These are phyloP conservation scores for Corythaeola cristata DNA, from an alignment of 2,113 vertebrate genomes.

Conservation along the genomic window DNA sequence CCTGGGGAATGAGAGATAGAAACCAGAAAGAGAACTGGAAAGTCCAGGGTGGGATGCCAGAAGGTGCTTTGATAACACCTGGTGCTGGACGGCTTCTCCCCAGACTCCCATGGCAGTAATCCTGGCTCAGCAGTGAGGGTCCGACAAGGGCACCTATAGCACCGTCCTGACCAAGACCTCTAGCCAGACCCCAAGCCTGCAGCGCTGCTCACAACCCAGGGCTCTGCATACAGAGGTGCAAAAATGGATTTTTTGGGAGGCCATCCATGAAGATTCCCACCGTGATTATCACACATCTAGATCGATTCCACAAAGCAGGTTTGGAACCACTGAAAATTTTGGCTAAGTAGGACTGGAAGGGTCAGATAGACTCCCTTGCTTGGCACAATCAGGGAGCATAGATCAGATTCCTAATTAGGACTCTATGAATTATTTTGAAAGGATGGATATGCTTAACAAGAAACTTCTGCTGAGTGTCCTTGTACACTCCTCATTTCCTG, in stretches of 20 bases:
- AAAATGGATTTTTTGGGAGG: background rate
- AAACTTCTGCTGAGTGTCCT: background rate
- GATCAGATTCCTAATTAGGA: background rate
- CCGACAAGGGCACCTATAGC: fast-evolving
- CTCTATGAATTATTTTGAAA: conserved; percentile 14
- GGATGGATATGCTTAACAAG: background rate
- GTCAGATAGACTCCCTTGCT: background rate
- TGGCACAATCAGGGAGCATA: background rate
- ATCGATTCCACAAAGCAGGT: background rate
- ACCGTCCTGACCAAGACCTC: fast-evolving
- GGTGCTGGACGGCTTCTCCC: background rate
- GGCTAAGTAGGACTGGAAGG: background rate
- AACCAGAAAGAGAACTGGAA: background rate
- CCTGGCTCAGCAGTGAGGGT: background rate
- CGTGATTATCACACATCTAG: background rate
- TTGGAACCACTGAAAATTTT: background rate
- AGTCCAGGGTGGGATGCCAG: background rate
- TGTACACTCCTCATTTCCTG: background rate
- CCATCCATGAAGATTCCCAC: background rate
- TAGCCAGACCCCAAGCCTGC: background rate
- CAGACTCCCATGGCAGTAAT: too few species aligned
- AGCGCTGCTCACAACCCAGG: background rate
- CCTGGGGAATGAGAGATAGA: background rate
- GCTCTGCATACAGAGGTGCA: background rate
- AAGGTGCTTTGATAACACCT: background rate